Evolutionary conservation across 64 coral and sea anemone genomes (phyloP), one percentile per base, ranked within the genome.

Genomic region (Montipora sp.): DNA sequence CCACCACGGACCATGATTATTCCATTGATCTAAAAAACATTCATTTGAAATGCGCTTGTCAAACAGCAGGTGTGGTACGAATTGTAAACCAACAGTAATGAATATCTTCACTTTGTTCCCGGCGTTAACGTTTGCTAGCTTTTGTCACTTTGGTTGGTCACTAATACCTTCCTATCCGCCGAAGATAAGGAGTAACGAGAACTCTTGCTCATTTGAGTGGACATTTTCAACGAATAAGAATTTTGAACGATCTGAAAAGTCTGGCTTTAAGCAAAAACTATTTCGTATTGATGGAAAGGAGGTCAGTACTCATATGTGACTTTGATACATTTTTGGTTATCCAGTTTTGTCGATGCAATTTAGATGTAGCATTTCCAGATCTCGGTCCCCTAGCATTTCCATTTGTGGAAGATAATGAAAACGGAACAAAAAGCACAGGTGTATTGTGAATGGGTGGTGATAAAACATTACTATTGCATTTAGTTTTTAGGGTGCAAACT

Each of bases 271-370:
- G 36, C 44, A 18, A 4, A 85, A 18, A 21, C 82, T 85, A 13
- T 49, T 71, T 15, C 82, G 61, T 27, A 18, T 68, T 21, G 44
- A 85, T 85, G 82, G 63, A 85, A 85, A 85, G 47, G 44, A 85
- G 82, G 82, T 85, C 36, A 36, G 36, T 36, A 36, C 65, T 16
- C 23, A 14, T 44, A 66, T 66, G 5, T 13, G 58, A 7, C 12
- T 36, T 36, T 36, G 36, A 10, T 55, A 10, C 51, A 55, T 55
- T 55, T 7, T 55, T 10, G 6, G 5, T 10, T 5, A 5, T 55
- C 3, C 51, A 55, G 51, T 55, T 55, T 55, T 10, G 51, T 55
- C 10, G 1, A 55, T 55, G 0, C 10, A 55, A 55, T 36, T 36
- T 36, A 36, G 36, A 36, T 36, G 36, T 36, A 36, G 36, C 36